Base-by-base conservation (phyloP, 2,888 invertebrate genomes). In the Coelogynopora nodosa region DNA sequence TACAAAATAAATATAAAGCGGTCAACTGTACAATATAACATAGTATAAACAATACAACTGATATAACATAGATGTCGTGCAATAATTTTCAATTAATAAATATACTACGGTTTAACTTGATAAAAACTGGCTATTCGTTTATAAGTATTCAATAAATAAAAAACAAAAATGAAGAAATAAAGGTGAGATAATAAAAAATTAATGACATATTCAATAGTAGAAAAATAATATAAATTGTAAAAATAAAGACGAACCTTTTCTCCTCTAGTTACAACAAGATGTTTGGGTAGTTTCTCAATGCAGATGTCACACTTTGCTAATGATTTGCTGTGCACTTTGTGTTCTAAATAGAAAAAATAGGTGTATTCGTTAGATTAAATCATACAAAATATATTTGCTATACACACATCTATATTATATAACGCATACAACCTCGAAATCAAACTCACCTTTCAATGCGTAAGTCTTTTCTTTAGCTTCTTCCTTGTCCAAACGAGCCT, bases 221-320 rank as follows among this genome's bases (percentile, higher is more conserved):
- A 18, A 49, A 49, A 10, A 18, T 18, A 49, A 49, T 49, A 49
- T 10, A 49, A 49, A 49, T 49, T 49, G 49, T 10, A 49, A 5
- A 49, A 49, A 49, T 10, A 49, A 18, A 49, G 49, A 49, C 49
- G 18, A 18, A 49, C 49, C 49, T 49, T 49, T 49, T 49, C 23
- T 83, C 29, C 30, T 30, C 30, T 83, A 83, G 30, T 29, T 5
- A 83, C 29, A 83, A 83, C 83, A n/a, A 83, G 30, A 83, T 83
- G 83, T 30, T 83, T 83, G 27, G 27, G n/a, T 2, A 26, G 28
- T 83, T 30, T 26, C n/a, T 83, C 28, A 30, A 18, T 30, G 29
- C 83, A 83, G 29, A 28, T 29, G 18, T 30, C n/a, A 28, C 83
- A 83, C n/a, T 83, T 27, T 2, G 2, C 29, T 5, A 29, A 49